A percentile compares a stretch with the other conserved stretches of the same genome.
Evolutionary conservation across 2,888 invertebrate genomes (phyloP).

Genomic region (Dicyrtoma fusca): DNA sequence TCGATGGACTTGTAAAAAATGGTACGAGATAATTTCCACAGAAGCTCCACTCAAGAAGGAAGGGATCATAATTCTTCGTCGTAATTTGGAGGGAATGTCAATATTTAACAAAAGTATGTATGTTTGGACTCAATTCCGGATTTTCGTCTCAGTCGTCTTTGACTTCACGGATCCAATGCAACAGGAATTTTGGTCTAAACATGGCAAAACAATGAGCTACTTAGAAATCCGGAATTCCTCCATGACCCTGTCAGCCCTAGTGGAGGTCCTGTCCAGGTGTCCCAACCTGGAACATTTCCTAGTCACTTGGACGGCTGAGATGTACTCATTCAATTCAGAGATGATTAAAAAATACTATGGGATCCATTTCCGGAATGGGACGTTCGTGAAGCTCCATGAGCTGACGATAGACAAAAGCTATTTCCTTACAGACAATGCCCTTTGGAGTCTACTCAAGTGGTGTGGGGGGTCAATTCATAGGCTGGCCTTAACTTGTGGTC

Average conservation of each 20-base stretch:
- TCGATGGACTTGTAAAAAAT: slow-evolving; percentile 48
- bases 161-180: slow-evolving; percentile 48
- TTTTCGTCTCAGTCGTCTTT: slow-evolving; percentile 42
- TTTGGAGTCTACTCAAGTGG: slow-evolving; percentile 51
- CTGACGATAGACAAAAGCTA: slow-evolving; percentile 49
- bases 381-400: slow-evolving; percentile 43
- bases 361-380: slow-evolving; percentile 51
- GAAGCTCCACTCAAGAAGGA: slow-evolving; percentile 31
- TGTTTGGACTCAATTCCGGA: slow-evolving; percentile 51
- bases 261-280: slow-evolving; percentile 51
- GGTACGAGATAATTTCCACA: slow-evolving; percentile 48
- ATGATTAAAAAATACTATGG: slow-evolving; percentile 55
- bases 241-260: slow-evolving; percentile 49
- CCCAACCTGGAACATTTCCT: slow-evolving; percentile 46
- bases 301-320: slow-evolving; percentile 50
- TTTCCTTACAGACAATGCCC: slow-evolving; percentile 52
- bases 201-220: slow-evolving; percentile 45
- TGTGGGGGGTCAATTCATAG: slow-evolving; percentile 47
- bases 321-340: slow-evolving; percentile 49
- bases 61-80: slow-evolving; percentile 45
- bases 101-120: slow-evolving; percentile 48
- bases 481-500: slow-evolving; percentile 24
- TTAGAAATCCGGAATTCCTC: slow-evolving; percentile 50
- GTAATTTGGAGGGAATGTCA: slow-evolving; percentile 41
- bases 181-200: slow-evolving; percentile 52